Evolutionary conservation across 2,113 vertebrate species (phyloP).

Genomic region (Ornithorhynchus anatinus): DNA sequence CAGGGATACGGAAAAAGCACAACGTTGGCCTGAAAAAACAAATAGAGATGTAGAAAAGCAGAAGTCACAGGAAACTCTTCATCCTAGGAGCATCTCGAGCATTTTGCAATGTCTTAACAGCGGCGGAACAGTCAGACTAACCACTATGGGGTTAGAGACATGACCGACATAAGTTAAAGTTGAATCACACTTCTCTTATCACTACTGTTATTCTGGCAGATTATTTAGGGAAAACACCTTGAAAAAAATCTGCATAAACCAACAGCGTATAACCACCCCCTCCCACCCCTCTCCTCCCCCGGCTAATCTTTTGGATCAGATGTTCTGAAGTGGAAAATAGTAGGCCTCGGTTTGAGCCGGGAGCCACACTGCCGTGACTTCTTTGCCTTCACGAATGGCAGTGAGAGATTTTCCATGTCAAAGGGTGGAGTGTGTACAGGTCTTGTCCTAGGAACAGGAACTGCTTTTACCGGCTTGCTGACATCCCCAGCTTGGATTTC

Average conservation of each 20-base stretch:
- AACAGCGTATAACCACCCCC: neutral
- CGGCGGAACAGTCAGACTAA: neutral
- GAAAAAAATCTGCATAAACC: conserved; percentile 46
- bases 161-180: neutral
- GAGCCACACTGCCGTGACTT: neutral
- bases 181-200: conserved; percentile 56
- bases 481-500: no score
- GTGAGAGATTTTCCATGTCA: neutral
- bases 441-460: neutral
- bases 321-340: neutral
- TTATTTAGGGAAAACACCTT: conserved; percentile 61
- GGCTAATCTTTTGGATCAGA: neutral
- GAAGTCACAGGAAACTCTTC: neutral
- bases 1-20: neutral
- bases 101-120: neutral
- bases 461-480: no score
- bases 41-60: neutral
- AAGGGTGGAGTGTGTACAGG: neutral
- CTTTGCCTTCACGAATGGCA: neutral
- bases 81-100: no score
- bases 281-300: neutral
- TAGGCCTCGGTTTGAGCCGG: neutral
- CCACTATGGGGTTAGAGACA: neutral
- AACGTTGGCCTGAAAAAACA: neutral
- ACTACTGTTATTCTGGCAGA: conserved; percentile 25